A percentile compares a stretch with the other conserved stretches of the same genome.
These are phyloP conservation scores for Gymnobelideus leadbeateri DNA, from an alignment of 2,113 vertebrate species.

Conservation along the genomic window DNA sequence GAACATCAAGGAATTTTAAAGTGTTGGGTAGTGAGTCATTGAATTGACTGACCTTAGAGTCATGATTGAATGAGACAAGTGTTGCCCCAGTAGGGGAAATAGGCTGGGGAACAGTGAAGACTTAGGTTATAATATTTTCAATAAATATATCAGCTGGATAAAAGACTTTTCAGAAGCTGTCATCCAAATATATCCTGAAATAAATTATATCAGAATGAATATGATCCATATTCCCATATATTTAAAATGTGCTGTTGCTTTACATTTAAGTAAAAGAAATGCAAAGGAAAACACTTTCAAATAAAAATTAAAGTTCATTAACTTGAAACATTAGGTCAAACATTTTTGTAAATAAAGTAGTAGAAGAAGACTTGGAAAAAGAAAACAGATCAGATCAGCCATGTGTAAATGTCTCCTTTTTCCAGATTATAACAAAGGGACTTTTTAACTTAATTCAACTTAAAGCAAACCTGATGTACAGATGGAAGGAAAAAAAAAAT, in stretches of 20 bases:
- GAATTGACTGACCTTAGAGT: background rate
- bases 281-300: background rate
- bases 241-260: background rate
- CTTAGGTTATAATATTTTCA: background rate
- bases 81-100: background rate
- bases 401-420: background rate
- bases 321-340: background rate
- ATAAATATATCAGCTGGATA: background rate
- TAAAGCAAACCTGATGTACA: background rate
- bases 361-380: background rate
- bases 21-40: background rate
- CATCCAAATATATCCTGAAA: background rate
- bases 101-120: background rate
- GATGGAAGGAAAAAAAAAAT: background rate
- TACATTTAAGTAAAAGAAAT: background rate
- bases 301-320: background rate
- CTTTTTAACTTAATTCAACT: background rate
- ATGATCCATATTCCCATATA: background rate
- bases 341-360: background rate
- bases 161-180: background rate
- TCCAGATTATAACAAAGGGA: background rate
- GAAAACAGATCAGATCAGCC: background rate
- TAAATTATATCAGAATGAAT: background rate
- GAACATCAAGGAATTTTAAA: background rate
- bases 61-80: background rate